Evolutionary conservation across 1,140 invertebrate genomes (phyloP).

Genomic region (Metaphire vulgaris): DNA sequence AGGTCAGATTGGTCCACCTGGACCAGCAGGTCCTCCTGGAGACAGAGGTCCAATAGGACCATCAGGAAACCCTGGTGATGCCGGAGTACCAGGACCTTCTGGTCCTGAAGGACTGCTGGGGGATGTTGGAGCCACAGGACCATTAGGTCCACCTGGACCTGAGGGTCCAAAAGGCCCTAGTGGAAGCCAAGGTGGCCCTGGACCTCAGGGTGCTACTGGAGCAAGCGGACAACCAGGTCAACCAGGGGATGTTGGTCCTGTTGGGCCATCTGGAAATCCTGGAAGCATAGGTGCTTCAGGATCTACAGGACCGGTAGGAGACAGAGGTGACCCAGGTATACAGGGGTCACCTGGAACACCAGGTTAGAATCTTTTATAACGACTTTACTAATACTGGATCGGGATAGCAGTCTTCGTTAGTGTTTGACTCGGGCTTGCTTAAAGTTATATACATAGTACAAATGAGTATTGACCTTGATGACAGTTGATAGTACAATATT

Average conservation of each 20-base stretch:
- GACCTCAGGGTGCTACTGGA: conserved; percentile 8
- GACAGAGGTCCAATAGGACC: not conserved
- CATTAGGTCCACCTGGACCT: conserved; percentile 10
- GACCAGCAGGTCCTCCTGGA: not conserved
- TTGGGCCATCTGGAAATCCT: not conserved
- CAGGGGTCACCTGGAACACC: conserved; percentile 27
- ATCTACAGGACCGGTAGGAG: not conserved
- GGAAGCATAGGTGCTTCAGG: conserved; percentile 13
- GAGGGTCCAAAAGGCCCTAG: conserved; percentile 10
- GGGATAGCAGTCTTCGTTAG: no score
- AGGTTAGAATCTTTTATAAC: conserved; percentile 30
- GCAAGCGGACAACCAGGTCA: conserved; percentile 1
- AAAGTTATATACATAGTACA: no score
- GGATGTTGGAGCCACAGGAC: not conserved
- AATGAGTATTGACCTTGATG: not conserved
- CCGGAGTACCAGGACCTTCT: conserved; percentile 8
- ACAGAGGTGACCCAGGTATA: not conserved
- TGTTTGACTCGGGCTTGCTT: no score
- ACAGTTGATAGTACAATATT: not conserved
- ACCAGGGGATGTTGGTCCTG: not conserved
- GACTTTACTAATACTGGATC: no score
- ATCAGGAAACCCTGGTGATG: conserved; percentile 6
- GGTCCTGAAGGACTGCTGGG: not conserved
- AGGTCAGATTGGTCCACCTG: conserved; percentile 8
- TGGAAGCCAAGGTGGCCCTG: conserved; percentile 7